Conservation (phyloP, 2,888 invertebrate genomes). For the Bugula neritina region DNA sequence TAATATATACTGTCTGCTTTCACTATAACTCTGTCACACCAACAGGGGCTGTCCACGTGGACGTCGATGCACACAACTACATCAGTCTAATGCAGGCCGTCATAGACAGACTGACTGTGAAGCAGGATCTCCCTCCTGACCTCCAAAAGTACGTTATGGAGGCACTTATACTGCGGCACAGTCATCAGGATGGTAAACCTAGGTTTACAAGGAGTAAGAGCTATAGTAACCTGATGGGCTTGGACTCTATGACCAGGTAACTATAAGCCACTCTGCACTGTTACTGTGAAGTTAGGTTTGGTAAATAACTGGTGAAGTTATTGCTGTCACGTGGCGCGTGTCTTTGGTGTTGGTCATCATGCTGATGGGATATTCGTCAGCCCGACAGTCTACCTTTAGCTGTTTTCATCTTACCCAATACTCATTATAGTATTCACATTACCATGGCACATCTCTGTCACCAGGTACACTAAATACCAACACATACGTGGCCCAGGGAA, state of each 20-base stretch:
- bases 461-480: neutral
- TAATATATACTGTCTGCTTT: too few species aligned
- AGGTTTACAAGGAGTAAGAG: slow-evolving; percentile 4
- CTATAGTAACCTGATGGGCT: slow-evolving; percentile 12
- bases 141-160: slow-evolving; percentile 76
- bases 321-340: too few species aligned
- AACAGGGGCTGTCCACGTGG: slow-evolving; percentile 70
- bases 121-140: slow-evolving; percentile 72
- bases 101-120: slow-evolving; percentile 73
- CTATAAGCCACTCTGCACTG: neutral
- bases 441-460: too few species aligned
- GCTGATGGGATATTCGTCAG: too few species aligned
- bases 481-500: neutral
- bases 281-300: neutral
- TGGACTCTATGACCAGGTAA: slow-evolving; percentile 21
- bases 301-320: neutral
- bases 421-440: too few species aligned
- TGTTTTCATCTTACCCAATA: neutral
- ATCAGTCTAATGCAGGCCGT: slow-evolving; percentile 55
- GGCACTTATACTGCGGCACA: slow-evolving; percentile 74
- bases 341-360: too few species aligned
- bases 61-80: slow-evolving; percentile 80
- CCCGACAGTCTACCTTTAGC: too few species aligned
- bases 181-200: slow-evolving; percentile 39
- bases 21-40: too few species aligned